Evolutionary conservation across 2,113 vertebrate species (phyloP).

Genomic region (Coptodon rendalli): DNA sequence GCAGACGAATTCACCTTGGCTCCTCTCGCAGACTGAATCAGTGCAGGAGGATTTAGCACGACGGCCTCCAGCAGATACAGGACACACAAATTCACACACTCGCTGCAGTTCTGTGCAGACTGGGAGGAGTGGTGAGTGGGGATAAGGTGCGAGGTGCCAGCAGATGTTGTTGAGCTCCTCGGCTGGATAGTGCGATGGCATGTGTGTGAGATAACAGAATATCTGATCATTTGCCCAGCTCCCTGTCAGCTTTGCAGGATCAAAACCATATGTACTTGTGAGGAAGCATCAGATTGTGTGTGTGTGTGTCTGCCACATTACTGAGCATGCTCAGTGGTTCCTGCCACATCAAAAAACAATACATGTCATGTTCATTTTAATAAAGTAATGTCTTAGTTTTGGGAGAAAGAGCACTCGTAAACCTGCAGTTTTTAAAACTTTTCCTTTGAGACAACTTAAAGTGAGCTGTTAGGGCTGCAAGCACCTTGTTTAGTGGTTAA

Average conservation of each 20-base stretch:
- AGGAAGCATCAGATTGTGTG: background rate
- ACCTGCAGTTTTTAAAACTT: background rate
- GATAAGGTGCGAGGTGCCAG: background rate
- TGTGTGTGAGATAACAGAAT: background rate
- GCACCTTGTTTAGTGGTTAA: background rate
- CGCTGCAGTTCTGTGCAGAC: background rate
- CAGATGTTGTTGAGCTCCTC: background rate
- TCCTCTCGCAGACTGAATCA: background rate
- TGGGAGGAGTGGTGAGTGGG: background rate
- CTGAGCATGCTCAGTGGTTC: background rate
- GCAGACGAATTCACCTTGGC: slow-evolving; percentile 13
- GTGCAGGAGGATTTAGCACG: slow-evolving; percentile 30
- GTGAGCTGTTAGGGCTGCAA: background rate
- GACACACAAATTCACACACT: background rate
- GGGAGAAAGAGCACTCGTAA: background rate
- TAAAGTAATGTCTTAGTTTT: background rate
- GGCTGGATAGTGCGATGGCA: background rate
- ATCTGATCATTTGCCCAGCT: background rate
- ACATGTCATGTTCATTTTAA: background rate
- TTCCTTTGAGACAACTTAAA: background rate
- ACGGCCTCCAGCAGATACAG: background rate
- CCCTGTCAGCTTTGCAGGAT: background rate
- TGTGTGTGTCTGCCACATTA: background rate
- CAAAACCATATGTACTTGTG: background rate
- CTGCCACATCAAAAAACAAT: background rate